A percentile compares a stretch with the other conserved stretches of the same genome.
Evolutionary conservation across 2,113 vertebrate genomes (phyloP).

Genomic region (Ondatra zibethicus): DNA sequence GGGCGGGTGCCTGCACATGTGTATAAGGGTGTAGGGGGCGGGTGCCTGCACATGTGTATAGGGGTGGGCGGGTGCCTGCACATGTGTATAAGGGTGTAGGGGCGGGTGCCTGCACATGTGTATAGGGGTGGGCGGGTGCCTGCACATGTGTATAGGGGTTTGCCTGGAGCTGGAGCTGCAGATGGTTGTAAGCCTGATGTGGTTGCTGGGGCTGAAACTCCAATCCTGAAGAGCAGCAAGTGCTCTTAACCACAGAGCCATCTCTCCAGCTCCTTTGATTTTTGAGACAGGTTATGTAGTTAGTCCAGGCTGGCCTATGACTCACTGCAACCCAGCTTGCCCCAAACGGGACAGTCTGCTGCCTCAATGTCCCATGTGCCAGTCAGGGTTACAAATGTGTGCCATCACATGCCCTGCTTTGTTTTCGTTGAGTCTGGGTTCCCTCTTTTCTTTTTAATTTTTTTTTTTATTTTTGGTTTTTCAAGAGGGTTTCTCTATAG

Average conservation of each 20-base stretch:
- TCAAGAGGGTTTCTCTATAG: too few species aligned
- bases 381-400: not conserved
- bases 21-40: not conserved
- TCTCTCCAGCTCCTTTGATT: not conserved
- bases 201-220: not conserved
- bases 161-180: not conserved
- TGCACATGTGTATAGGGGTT: too few species aligned
- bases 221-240: not conserved
- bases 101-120: too few species aligned
- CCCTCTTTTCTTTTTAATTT: too few species aligned
- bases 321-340: not conserved
- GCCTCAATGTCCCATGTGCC: not conserved
- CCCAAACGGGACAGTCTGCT: not conserved
- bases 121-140: not conserved
- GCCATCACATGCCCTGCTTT: not conserved
- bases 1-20: too few species aligned
- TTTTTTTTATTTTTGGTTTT: too few species aligned
- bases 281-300: not conserved
- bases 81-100: too few species aligned
- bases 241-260: not conserved
- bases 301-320: not conserved
- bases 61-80: too few species aligned
- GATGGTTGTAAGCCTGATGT: not conserved
- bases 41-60: too few species aligned
- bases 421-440: not conserved